Evolutionary conservation across 2,797 vertebrate genomes (phyloP), one percentile per base, ranked within the genome.

Genomic region (Mareca strepera): DNA sequence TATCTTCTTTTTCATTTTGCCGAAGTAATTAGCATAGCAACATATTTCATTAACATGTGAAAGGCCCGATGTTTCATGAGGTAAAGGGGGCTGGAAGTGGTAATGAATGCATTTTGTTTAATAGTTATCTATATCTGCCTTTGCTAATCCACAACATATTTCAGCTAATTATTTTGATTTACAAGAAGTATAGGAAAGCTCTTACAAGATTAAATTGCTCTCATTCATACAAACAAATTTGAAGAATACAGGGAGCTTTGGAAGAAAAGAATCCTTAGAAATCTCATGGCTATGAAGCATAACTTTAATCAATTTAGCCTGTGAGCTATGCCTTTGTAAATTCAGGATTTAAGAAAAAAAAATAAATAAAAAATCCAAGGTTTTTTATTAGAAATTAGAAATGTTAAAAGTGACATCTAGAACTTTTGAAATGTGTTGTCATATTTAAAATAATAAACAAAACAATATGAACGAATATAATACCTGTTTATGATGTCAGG

Each of bases 161-260:
- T 92, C 52, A 78, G 6, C 12, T 87, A 82, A 92, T 68, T 29
- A 64, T 82, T 89, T 92, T 68, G 68, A 94, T 91, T 83, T 72
- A 58, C 4, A 28, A 78, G 48, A 89, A 92, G 13, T 29, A 33
- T 41, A 37, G 17, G 29, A 85, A 90, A 62, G 7, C 1, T 80
- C 13, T 46, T 72, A 31, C 46, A 82, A 89, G 21, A 82, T 23
- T 78, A 75, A 78, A 87, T 80, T 84, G 14, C 3, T n/a, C 25
- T 80, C 4, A 81, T 72, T 94, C 64, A 77, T 75, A 75, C 79
- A 84, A 63, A 50, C 15, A 25, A 48, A 16, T 33, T 77, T 68
- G 46, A 95, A 62, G 52, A 64, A 66, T 56, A 62, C 11, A 59
- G 12, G 26, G 16, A 67, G 3, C 18, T 86, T 58, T 26, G 53